A percentile compares a stretch with the other conserved stretches of the same genome.
Evolutionary conservation across 2,888 invertebrate species (phyloP).

Genomic region (Leptopilina drosophilae): DNA sequence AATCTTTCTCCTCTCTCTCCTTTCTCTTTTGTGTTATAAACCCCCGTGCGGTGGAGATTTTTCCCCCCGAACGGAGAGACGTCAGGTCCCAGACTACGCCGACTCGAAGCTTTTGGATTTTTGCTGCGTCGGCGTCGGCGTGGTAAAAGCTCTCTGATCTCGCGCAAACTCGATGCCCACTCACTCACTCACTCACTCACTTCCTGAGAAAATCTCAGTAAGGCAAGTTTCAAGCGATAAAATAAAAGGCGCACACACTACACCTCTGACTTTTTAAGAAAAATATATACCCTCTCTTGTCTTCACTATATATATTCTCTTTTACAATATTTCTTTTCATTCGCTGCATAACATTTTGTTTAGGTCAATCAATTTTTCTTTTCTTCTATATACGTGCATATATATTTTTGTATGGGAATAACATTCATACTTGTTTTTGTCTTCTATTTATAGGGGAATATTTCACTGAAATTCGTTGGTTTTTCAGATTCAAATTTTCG

Average conservation of each 20-base stretch:
- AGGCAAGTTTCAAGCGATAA: not conserved
- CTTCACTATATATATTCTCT: too few relatives aligned
- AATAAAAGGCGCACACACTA: not conserved
- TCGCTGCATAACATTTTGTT: too few relatives aligned
- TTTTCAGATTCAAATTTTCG: too few relatives aligned
- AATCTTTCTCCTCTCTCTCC: slow-evolving; percentile 21
- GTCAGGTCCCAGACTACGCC: slow-evolving; percentile 72
- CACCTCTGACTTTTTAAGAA: not conserved
- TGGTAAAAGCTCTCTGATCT: slow-evolving; percentile 62
- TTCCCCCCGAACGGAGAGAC: slow-evolving; percentile 68
- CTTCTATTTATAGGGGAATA: too few relatives aligned
- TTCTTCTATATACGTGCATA: too few relatives aligned
- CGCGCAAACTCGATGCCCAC: slow-evolving; percentile 65
- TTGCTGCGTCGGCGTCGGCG: slow-evolving; percentile 68
- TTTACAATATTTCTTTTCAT: too few relatives aligned
- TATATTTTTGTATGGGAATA: too few relatives aligned
- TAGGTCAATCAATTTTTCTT: too few relatives aligned
- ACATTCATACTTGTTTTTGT: too few relatives aligned
- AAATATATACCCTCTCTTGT: not conserved
- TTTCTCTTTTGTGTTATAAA: slow-evolving; percentile 30
- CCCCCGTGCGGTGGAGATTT: too few relatives aligned
- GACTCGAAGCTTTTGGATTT: slow-evolving; percentile 64
- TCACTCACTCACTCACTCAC: not conserved
- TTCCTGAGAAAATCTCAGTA: not conserved
- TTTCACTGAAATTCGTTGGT: too few relatives aligned